Base-by-base conservation (phyloP, 2,888 invertebrate genomes). In the Myopa testacea region DNA sequence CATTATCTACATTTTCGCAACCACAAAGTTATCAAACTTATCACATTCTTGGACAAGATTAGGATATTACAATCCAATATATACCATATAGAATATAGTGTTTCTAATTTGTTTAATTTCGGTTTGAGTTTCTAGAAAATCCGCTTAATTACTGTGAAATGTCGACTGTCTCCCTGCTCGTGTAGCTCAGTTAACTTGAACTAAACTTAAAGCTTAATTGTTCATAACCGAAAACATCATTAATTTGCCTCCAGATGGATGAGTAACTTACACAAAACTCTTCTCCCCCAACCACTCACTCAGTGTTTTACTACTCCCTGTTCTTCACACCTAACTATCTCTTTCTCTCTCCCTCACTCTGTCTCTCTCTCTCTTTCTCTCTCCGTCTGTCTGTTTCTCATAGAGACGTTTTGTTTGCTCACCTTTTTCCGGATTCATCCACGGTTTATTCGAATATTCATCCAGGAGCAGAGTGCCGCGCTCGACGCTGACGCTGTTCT, bases 371-470 rank as follows among this genome's bases (percentile, higher is more conserved):
- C n/a, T n/a, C n/a, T n/a, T n/a, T n/a, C n/a, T 26, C 26, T 26
- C 26, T 26, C 26, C 26, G 26, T 1, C 26, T 26, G 26, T 26
- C 26, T 26, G 26, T 26, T 26, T 1, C 26, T 26, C 26, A 26
- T 26, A 26, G 26, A 26, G 26, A 26, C 26, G 26, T 45, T 45
- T 45, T 45, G 45, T 45, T 45, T 19, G 81, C 87, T 90, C 88
- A 94, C 95, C 94, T 86, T 93, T 92, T 82, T 95, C 94, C 0
- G 95, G 93, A 91, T 96, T 96, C 58, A 91, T 90, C 96, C 96
- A 97, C 0, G 96, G 96, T 85, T 94, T 95, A 86, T 95, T 94
- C 12, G 94, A 94, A 85, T 96, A 96, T 84, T 93, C 93, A 10
- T 93, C 92, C 70, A 97, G 90, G 1, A 95, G 90, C 63, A 92